A percentile compares a stretch with the other conserved stretches of the same genome.
Conservation (phyloP, 2,888 invertebrate species). For the Lamellibrachia satsuma region DNA sequence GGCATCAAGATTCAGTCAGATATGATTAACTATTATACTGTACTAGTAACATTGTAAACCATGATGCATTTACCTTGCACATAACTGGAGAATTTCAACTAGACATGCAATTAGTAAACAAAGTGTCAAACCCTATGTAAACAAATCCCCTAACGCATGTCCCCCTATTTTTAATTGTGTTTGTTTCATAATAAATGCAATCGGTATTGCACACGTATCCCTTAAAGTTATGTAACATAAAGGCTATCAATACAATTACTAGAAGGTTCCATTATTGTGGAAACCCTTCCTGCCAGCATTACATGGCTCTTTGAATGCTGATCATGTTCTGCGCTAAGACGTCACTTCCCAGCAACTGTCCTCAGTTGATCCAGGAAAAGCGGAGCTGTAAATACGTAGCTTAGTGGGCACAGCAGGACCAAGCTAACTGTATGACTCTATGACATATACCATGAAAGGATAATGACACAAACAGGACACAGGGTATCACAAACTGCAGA, state of each 20-base stretch:
- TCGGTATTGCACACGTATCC: too few species aligned
- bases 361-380: neutral
- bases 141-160: too few species aligned
- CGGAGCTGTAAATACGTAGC: neutral
- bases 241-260: neutral
- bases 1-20: too few species aligned
- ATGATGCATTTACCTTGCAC: too few species aligned
- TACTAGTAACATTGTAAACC: too few species aligned
- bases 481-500: neutral
- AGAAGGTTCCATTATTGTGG: neutral
- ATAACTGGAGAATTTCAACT: too few species aligned
- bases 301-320: neutral
- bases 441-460: neutral
- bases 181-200: too few species aligned
- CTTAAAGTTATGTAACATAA: neutral
- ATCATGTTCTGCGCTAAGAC: neutral
- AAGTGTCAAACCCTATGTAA: too few species aligned
- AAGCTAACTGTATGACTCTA: neutral
- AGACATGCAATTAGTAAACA: too few species aligned
- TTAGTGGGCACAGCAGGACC: neutral
- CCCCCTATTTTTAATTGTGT: too few species aligned
- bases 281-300: neutral
- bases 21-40: too few species aligned
- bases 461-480: neutral
- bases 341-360: constrained; percentile 7